Evolutionary conservation across 2,888 invertebrate species (phyloP).

Genomic region (Cabera pusaria): DNA sequence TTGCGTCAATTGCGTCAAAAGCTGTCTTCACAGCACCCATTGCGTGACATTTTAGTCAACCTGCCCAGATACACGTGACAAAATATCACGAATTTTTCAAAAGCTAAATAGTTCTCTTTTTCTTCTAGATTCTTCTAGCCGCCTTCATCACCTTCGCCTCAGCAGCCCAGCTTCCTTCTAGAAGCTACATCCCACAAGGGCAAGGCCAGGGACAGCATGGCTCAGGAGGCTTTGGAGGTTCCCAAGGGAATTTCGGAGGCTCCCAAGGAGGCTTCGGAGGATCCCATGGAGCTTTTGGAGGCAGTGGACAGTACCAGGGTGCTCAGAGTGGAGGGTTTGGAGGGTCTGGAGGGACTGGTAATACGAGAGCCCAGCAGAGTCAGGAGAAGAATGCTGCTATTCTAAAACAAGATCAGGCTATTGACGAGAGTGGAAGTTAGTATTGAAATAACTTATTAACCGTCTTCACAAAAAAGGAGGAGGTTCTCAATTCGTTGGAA

Average conservation of each 20-base stretch:
- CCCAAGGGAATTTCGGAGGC: slow-evolving; percentile 7
- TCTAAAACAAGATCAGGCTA: slow-evolving; percentile 56
- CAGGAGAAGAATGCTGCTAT: slow-evolving; percentile 58
- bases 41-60: too few relatives aligned
- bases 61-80: too few relatives aligned
- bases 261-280: slow-evolving; percentile 9
- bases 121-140: slow-evolving; percentile 48
- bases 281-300: slow-evolving; percentile 18
- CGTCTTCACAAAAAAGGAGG: too few relatives aligned
- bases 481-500: too few relatives aligned
- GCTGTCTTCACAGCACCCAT: too few relatives aligned
- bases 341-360: slow-evolving; percentile 3
- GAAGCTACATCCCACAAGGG: slow-evolving; percentile 52
- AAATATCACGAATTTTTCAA: too few relatives aligned
- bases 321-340: not conserved
- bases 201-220: slow-evolving; percentile 30
- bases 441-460: too few relatives aligned
- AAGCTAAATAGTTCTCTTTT: not conserved
- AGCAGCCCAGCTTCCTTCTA: slow-evolving; percentile 58
- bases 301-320: slow-evolving; percentile 1
- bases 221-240: slow-evolving; percentile 24
- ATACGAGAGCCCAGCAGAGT: slow-evolving; percentile 51
- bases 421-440: slow-evolving; percentile 57
- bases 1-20: too few relatives aligned
- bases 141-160: slow-evolving; percentile 45